These are phyloP conservation scores for Dendroctonus ponderosae DNA, from an alignment of 1,140 invertebrate genomes.

Conservation along the genomic window DNA sequence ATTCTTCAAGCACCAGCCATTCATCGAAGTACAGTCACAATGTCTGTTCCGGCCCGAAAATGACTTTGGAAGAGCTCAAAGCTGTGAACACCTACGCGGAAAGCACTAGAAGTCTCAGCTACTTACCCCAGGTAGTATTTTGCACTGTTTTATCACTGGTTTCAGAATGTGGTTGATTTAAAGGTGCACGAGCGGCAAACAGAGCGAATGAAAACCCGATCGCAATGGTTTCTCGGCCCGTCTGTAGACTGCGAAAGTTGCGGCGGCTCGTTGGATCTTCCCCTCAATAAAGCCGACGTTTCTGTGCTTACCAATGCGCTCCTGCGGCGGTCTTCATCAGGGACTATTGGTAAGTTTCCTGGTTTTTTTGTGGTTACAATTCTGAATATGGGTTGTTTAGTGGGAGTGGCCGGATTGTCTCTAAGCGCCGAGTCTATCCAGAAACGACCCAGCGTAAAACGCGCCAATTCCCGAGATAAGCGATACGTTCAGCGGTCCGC, in stretches of 20 bases:
- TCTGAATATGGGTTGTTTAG: conserved; percentile 42
- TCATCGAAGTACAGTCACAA: conserved; percentile 58
- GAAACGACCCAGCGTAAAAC: conserved; percentile 62
- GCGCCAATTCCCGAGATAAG: conserved; percentile 66
- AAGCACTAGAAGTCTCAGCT: conserved; percentile 87
- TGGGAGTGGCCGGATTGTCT: conserved; percentile 60
- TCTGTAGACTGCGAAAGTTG: conserved; percentile 59
- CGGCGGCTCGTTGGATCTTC: conserved; percentile 55
- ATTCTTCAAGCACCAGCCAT: conserved; percentile 63
- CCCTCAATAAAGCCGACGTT: conserved; percentile 56
- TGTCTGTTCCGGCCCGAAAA: conserved; percentile 57
- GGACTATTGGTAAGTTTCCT: conserved; percentile 47
- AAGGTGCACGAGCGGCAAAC: conserved; percentile 92
- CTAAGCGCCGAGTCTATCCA: conserved; percentile 68
- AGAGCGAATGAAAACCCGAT: conserved; percentile 87
- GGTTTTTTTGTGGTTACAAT: neutral
- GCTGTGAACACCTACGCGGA: conserved; percentile 88
- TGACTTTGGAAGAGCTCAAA: conserved; percentile 79
- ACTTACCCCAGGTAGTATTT: conserved; percentile 77
- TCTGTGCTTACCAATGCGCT: conserved; percentile 48
- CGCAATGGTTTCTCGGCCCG: conserved; percentile 89
- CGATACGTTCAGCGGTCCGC: conserved; percentile 65
- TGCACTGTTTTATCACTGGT: neutral
- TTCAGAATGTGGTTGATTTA: conserved; percentile 30
- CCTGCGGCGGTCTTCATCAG: conserved; percentile 47